Evolutionary conservation across 2,888 invertebrate genomes (phyloP).

Genomic region (Drosophila acutilabella): DNA sequence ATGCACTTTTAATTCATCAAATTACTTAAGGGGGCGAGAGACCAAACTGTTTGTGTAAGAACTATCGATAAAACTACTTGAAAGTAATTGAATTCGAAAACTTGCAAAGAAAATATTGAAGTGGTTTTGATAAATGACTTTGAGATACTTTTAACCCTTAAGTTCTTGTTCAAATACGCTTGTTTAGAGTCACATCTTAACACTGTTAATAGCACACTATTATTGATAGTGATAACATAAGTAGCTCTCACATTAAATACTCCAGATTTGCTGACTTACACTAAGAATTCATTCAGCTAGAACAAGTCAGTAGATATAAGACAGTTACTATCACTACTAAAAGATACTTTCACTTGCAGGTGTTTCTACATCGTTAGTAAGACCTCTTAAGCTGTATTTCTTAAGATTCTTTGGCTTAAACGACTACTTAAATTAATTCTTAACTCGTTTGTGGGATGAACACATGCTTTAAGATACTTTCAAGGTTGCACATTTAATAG

Average conservation of each 20-base stretch:
- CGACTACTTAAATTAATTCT: background rate
- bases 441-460: constrained; percentile 2
- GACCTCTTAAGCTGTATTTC: no score
- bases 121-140: no score
- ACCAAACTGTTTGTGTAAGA: background rate
- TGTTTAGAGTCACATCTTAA: no score
- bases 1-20: constrained; percentile 4
- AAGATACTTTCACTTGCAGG: background rate
- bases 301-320: no score
- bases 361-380: no score
- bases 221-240: no score
- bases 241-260: background rate
- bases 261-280: background rate
- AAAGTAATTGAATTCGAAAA: background rate
- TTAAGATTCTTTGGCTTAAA: no score
- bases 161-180: no score
- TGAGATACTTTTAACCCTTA: no score
- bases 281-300: background rate
- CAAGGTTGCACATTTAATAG: constrained; percentile 29
- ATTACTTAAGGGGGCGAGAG: background rate
- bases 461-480: constrained; percentile 15
- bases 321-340: background rate
- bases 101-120: background rate
- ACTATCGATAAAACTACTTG: background rate
- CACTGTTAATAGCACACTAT: no score